Evolutionary conservation across 2,113 vertebrate genomes (phyloP).

Genomic region (Oxyura jamaicensis): DNA sequence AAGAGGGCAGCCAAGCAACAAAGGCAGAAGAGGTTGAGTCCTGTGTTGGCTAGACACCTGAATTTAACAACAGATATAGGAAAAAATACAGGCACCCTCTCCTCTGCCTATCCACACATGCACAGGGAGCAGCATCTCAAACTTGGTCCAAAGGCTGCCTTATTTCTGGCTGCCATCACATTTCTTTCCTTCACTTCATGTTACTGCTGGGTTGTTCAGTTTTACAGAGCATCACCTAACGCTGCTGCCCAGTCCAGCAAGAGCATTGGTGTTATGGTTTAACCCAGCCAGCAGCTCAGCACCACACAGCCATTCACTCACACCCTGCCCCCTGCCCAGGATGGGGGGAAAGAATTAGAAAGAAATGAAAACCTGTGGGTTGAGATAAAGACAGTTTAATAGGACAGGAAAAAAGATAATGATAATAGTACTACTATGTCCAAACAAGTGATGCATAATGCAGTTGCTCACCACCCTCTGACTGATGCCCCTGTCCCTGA

Average conservation of each 20-base stretch:
- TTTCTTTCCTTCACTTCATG: background rate
- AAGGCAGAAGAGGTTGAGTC: background rate
- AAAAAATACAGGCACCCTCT: background rate
- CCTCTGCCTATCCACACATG: background rate
- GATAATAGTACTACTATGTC: too few species aligned
- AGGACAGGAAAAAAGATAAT: too few species aligned
- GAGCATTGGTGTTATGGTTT: too few species aligned
- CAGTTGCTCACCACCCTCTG: too few species aligned
- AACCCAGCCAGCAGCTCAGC: too few species aligned
- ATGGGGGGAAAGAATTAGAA: too few species aligned
- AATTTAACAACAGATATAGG: rapidly evolving
- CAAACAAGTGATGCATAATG: too few species aligned
- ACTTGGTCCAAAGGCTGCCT: background rate
- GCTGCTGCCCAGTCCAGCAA: background rate
- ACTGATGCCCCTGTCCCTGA: too few species aligned
- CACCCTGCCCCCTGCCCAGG: too few species aligned
- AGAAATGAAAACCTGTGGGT: too few species aligned
- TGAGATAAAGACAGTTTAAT: too few species aligned
- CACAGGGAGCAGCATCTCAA: background rate
- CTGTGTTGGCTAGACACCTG: background rate
- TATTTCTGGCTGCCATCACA: background rate
- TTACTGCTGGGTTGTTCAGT: background rate
- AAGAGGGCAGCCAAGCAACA: background rate
- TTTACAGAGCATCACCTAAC: background rate
- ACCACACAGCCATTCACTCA: too few species aligned